Evolutionary conservation across 2,797 vertebrate species (phyloP).

Genomic region (Sebastes trivittatus): DNA sequence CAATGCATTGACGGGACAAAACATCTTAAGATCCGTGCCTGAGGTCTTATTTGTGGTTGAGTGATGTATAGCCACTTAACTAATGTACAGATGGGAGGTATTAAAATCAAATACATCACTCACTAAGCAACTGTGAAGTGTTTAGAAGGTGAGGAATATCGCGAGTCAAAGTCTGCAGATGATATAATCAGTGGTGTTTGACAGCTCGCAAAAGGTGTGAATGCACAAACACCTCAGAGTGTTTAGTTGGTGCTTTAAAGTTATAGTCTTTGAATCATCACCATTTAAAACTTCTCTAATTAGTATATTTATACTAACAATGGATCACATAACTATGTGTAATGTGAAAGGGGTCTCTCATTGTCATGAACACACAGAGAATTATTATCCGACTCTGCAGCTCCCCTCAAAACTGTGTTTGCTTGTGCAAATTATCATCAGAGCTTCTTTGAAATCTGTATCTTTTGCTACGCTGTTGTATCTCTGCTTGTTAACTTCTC

Average conservation of each 20-base stretch:
- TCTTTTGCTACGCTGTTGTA: neutral
- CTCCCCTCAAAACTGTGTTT: neutral
- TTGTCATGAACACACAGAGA: too few relatives aligned
- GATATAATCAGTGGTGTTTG: neutral
- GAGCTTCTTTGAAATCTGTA: slow-evolving; percentile 3
- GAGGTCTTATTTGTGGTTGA: neutral
- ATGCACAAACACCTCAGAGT: neutral
- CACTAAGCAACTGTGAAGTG: neutral
- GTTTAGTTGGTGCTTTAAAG: neutral
- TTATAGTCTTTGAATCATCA: neutral
- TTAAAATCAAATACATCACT: neutral
- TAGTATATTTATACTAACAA: neutral
- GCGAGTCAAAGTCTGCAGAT: neutral
- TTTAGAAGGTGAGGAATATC: neutral
- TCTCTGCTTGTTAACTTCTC: neutral
- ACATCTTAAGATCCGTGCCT: neutral
- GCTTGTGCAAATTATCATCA: slow-evolving; percentile 2
- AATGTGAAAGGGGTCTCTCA: neutral
- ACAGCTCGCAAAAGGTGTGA: neutral
- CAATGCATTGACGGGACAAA: neutral
- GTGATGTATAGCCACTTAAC: neutral
- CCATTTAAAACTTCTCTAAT: neutral
- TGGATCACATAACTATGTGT: neutral
- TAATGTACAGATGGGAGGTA: neutral
- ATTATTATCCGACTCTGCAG: too few relatives aligned